Base-by-base conservation (phyloP, 2,888 invertebrate genomes). In the Nemapogon koenigi region DNA sequence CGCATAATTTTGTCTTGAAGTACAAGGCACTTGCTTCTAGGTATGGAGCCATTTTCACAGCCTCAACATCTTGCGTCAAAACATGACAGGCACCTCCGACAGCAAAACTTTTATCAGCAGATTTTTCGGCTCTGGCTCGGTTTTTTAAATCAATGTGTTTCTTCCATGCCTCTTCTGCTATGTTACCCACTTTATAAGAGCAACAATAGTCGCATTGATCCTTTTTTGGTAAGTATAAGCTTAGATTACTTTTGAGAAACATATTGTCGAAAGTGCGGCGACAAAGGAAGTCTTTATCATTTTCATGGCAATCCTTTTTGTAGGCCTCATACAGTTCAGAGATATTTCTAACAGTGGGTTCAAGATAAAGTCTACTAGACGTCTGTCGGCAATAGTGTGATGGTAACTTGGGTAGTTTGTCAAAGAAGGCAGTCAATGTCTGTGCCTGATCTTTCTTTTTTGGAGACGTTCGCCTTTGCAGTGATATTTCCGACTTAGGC, bases 211-310 rank as follows among this genome's bases (percentile, higher is more conserved):
- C 47, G 30, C 50, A 49, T 30, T 42, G 42, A 33, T 50, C 49
- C 43, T 50, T 51, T 41, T 48, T 51, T 15, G 50, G 49, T 18
- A 15, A 15, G 32, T 44, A 50, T 17, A 53, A 33, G 28, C 44
- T 41, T 11, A 52, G 16, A 42, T 47, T 49, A 41, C 37, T 7
- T 22, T 22, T 22, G 6, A 22, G 10, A 36, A 52, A 44, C 27
- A 43, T 42, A 39, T 43, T 42, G 16, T 38, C 32, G 41, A 49
- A 44, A n/a, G 43, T 40, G 35, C 40, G 41, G 25, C 41, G 44
- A 26, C 42, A 41, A 15, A 44, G 18, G 17, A 35, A 16, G 29
- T 28, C 36, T 33, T 39, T 41, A 29, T 42, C 35, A 14, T 19
- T 39, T 16, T 39, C 39, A 15, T 35, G 36, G 35, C 47, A 48